Base-by-base conservation (phyloP, 2,113 vertebrate species). In the Monopterus albus region DNA sequence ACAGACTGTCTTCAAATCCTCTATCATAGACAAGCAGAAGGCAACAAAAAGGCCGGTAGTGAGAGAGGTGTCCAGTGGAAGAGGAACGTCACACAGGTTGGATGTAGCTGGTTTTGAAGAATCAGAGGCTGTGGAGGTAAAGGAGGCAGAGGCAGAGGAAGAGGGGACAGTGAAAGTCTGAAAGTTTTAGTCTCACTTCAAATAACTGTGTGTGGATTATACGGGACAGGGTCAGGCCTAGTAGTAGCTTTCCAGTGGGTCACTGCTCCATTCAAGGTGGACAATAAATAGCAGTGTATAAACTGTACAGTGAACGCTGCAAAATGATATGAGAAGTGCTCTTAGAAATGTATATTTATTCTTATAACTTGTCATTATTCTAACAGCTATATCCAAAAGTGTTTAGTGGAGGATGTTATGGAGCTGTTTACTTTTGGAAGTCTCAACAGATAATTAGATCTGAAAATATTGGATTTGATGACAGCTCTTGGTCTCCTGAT, bases 21-120 rank as follows among this genome's bases (percentile, higher is more conserved):
- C 42, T 15, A 21, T 29, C 51, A 21, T 52, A 64, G 23, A 12
- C 7, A 8, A 43, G 51, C 59, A 29, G 57, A 40, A 25, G 25
- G 35, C 66, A 61, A 45, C 7, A 46, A 26, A 63, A 57, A 26
- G 10, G 17, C 50, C 35, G 40, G 52, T 51, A 23, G 50, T 8
- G 25, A 78, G 28, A 20, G 20, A 47, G 49, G 26, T 9, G 70
- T 67, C 72, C 56, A 29, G 40, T 36, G 73, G 43, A 42, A 42
- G 52, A 56, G 45, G 40, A 72, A 42, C 11, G 21, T 43, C 46
- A 40, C 23, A 45, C n/a, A n/a, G n/a, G n/a, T n/a, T n/a, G n/a
- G n/a, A n/a, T n/a, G n/a, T n/a, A n/a, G n/a, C n/a, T n/a, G n/a
- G n/a, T n/a, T n/a, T n/a, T n/a, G n/a, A n/a, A 61, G 23, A 72